Base-by-base conservation (phyloP, 2,113 vertebrate genomes). In the Cyrtonyx montezumae region DNA sequence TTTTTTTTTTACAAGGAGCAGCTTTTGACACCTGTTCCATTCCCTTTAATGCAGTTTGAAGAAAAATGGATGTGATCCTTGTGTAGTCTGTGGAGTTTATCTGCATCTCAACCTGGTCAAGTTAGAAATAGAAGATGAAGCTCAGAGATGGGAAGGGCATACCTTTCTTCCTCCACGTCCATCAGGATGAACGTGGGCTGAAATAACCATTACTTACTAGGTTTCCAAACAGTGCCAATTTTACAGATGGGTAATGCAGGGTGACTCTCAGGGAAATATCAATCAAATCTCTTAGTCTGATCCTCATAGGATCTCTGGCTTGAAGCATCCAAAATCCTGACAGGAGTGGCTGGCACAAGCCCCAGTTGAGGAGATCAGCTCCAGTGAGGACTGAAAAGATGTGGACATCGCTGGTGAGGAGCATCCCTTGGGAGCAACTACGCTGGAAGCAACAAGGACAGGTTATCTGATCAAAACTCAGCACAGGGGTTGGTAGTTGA, bases 191-290 rank as follows among this genome's bases (percentile, higher is more conserved):
- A 53, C 76, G 62, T n/a, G 2, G 20, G 28, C 11, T 36, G 48
- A 42, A 30, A 37, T 8, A 86, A 26, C 13, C 6, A 6, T 14
- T 56, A 6, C 58, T 53, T 43, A 28, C 6, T 36, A 48, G n/a
- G 13, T 68, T 67, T 63, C 16, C 30, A 0, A 76, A 53, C 0
- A 82, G 9, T 0, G 0, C 16, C 22, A 43, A 40, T 51, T 79
- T 82, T 53, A 53, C 22, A 13, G n/a, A 25, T 0, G 2, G 4
- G 4, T 82, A 7, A 2, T 5, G 9, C 19, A 19, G 13, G 10
- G 7, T 59, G 37, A 11, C 4, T 70, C 25, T 53, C 30, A 43
- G 22, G 1, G 18, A 71, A 71, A 56, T 48, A 62, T 22, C 20
- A 63, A 84, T 69, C 45, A 73, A 10, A 51, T 5, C n/a, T 56